Conservation (phyloP, 2,888 invertebrate genomes). For the Eustalomyia histrio region DNA sequence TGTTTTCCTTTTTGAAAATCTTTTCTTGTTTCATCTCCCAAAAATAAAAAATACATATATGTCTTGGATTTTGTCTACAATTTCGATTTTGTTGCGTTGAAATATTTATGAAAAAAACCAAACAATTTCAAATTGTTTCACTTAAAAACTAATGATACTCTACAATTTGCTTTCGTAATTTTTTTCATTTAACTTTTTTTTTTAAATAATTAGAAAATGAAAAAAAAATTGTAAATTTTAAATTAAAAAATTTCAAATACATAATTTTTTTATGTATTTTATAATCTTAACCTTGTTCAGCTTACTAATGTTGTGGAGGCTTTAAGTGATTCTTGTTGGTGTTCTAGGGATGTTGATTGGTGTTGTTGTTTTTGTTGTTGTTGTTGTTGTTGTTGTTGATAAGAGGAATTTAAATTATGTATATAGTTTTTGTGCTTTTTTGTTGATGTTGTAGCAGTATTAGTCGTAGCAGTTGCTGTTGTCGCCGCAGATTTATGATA, state of each 20-base stretch:
- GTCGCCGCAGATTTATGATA: slow-evolving; percentile 66
- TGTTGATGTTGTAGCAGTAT: slow-evolving; percentile 29
- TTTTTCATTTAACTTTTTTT: background rate
- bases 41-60: slow-evolving; percentile 11
- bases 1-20: background rate
- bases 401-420: slow-evolving; percentile 6
- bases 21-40: background rate
- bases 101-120: slow-evolving; percentile 29
- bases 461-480: background rate
- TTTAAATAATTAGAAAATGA: slow-evolving; percentile 13
- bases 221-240: background rate
- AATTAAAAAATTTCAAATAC: slow-evolving; percentile 16
- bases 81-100: slow-evolving; percentile 21
- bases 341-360: slow-evolving; percentile 61
- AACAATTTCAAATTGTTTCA: slow-evolving; percentile 63
- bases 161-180: slow-evolving; percentile 35
- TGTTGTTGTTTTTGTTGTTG: too few species aligned
- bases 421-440: slow-evolving; percentile 47
- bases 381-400: slow-evolving; percentile 33
- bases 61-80: slow-evolving; percentile 6
- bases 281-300: slow-evolving; percentile 48
- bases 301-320: slow-evolving; percentile 54
- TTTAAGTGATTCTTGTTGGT: slow-evolving; percentile 57
- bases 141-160: slow-evolving; percentile 53
- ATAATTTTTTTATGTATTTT: slow-evolving; percentile 11